These are phyloP conservation scores for Plotosus lineatus DNA, from an alignment of 2,113 vertebrate species.

Conservation along the genomic window DNA sequence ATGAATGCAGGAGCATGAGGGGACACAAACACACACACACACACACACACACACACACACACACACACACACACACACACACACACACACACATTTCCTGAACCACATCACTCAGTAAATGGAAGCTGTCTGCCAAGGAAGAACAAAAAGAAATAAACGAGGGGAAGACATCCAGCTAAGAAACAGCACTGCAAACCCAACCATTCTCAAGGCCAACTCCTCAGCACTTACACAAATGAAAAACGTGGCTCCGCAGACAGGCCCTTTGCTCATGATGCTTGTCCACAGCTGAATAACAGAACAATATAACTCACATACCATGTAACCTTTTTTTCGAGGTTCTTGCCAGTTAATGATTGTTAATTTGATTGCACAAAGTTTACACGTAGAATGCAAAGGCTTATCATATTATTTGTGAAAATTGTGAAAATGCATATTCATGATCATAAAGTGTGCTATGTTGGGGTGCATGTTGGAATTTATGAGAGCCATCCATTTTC, in stretches of 20 bases:
- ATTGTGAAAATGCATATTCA: background rate
- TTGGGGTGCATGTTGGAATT: background rate
- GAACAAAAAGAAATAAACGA: slow-evolving; percentile 14
- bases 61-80: slow-evolving; percentile 31
- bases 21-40: slow-evolving; percentile 31
- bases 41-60: slow-evolving; percentile 26
- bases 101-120: slow-evolving; percentile 11
- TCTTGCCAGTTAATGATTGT: background rate
- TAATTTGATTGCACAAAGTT: background rate
- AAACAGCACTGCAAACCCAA: slow-evolving; percentile 59
- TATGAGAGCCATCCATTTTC: background rate
- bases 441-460: background rate
- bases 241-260: slow-evolving; percentile 70
- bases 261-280: slow-evolving; percentile 72
- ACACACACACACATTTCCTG: slow-evolving; percentile 20
- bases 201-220: slow-evolving; percentile 46
- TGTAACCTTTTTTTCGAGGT: no score
- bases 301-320: slow-evolving; percentile 49
- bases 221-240: slow-evolving; percentile 79
- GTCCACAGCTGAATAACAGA: slow-evolving; percentile 73
- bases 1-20: background rate
- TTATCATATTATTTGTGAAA: background rate
- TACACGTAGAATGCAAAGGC: background rate
- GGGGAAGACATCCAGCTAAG: slow-evolving; percentile 25
- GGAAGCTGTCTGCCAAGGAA: slow-evolving; percentile 28